phyloP scores from a whole-genome alignment of 2,888 invertebrate genomes.

The Drosophila anceps region DNA sequence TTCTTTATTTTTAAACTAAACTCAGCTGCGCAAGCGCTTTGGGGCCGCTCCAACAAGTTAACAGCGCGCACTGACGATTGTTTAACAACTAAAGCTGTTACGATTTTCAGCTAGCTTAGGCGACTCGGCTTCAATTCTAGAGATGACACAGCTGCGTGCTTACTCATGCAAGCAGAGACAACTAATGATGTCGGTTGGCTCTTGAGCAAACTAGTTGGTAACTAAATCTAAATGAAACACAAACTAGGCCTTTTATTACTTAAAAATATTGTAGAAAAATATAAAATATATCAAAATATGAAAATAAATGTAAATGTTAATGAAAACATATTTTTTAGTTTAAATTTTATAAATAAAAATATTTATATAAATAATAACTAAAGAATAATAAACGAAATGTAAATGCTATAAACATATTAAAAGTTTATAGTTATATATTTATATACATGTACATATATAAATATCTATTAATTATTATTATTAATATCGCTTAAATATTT shows the following conservation, averaged over 20 bases:
- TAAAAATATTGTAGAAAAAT: neutral
- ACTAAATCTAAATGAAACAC: neutral
- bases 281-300: neutral
- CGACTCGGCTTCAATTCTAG: constrained; percentile 23
- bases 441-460: too few relatives aligned
- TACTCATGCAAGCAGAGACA: neutral
- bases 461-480: too few relatives aligned
- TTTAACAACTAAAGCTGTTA: constrained; percentile 64
- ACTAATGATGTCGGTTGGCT: neutral
- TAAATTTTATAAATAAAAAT: neutral
- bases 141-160: constrained; percentile 32
- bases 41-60: constrained; percentile 29
- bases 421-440: too few relatives aligned
- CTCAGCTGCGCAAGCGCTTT: constrained; percentile 37
- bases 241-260: neutral
- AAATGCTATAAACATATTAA: neutral
- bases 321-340: neutral
- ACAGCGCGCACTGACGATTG: constrained; percentile 73
- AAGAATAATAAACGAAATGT: neutral
- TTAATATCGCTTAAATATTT: too few relatives aligned
- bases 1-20: constrained; percentile 8
- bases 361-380: neutral
- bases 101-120: constrained; percentile 43
- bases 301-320: too few relatives aligned
- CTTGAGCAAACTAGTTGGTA: neutral